phyloP scores from a whole-genome alignment of 2,888 invertebrate species.

The Harpalus rufipes region DNA sequence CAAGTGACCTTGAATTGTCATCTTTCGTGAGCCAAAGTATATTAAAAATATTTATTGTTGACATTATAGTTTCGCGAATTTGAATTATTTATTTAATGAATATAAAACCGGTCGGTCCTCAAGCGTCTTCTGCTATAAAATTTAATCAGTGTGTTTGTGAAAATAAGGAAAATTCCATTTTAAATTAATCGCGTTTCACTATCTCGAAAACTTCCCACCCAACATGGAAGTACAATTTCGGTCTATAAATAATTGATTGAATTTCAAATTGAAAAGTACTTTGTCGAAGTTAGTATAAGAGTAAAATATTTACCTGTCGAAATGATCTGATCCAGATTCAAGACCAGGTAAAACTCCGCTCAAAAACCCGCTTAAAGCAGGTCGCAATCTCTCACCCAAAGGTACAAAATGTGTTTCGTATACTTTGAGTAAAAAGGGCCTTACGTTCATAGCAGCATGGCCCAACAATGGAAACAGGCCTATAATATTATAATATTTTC shows the following conservation, averaged over 20 bases:
- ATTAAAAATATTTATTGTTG: too few species aligned
- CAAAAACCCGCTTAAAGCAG: slow-evolving; percentile 92
- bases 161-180: too few species aligned
- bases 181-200: too few species aligned
- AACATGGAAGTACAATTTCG: not conserved
- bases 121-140: too few species aligned
- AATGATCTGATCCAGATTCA: slow-evolving; percentile 91
- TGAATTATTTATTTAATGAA: too few species aligned
- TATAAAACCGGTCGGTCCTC: too few species aligned
- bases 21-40: too few species aligned
- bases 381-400: slow-evolving; percentile 86
- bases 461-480: slow-evolving; percentile 94
- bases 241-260: not conserved
- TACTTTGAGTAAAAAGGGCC: slow-evolving; percentile 88
- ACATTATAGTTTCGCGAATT: too few species aligned
- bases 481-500: slow-evolving; percentile 69
- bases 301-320: slow-evolving; percentile 81
- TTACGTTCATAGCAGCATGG: slow-evolving; percentile 93
- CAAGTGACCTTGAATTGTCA: too few species aligned
- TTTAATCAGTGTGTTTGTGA: too few species aligned
- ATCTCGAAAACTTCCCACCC: not conserved
- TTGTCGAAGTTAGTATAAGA: not conserved
- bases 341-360: slow-evolving; percentile 92
- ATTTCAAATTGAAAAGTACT: not conserved
- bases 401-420: slow-evolving; percentile 94